Percentiles rank a stretch among this genome's conserved stretches.
Conservation (phyloP, 2,888 invertebrate species). For the Bembecia ichneumoniformis region DNA sequence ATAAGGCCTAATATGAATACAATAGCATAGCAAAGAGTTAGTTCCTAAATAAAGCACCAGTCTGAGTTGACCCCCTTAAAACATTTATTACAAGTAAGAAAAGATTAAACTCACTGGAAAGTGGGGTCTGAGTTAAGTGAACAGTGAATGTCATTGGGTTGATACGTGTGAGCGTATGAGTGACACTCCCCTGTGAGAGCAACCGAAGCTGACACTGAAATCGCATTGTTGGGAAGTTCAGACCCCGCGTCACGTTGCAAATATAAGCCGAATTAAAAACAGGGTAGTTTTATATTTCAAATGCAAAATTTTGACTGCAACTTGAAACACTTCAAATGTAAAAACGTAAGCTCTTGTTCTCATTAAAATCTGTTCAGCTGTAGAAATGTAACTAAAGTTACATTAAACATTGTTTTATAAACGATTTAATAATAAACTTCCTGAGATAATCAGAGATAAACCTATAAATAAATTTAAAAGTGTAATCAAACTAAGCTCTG, state of each 20-base stretch:
- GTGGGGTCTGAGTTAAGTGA: constrained; percentile 38
- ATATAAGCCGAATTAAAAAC: too few species aligned
- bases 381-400: too few species aligned
- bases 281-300: too few species aligned
- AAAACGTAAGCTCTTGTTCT: too few species aligned
- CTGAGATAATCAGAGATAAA: too few species aligned
- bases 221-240: constrained; percentile 34
- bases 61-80: constrained; percentile 18
- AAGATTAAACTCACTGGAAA: constrained; percentile 16
- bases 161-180: constrained; percentile 55
- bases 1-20: constrained; percentile 39
- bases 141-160: constrained; percentile 48
- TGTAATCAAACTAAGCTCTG: too few species aligned
- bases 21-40: constrained; percentile 54
- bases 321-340: too few species aligned
- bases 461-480: too few species aligned
- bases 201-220: constrained; percentile 43
- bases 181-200: constrained; percentile 59
- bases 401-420: too few species aligned
- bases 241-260: not conserved
- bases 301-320: too few species aligned
- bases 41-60: constrained; percentile 30
- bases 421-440: too few species aligned
- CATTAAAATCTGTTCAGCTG: too few species aligned
- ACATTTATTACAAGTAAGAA: not conserved